These are phyloP conservation scores for Conger conger DNA, from an alignment of 2,113 vertebrate genomes.

Conservation along the genomic window DNA sequence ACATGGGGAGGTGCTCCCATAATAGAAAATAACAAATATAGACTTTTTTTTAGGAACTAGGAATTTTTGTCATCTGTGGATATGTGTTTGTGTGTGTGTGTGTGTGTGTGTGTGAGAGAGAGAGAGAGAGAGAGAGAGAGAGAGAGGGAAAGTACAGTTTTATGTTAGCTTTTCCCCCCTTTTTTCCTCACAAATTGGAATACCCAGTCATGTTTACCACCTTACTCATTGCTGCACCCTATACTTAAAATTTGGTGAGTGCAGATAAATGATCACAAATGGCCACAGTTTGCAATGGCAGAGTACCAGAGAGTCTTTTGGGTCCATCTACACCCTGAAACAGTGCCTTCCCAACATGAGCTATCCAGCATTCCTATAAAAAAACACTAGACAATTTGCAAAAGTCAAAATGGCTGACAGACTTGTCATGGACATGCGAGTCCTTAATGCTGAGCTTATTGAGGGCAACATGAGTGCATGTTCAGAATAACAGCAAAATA, in stretches of 20 bases:
- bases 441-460: not conserved
- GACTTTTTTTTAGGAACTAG: not conserved
- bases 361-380: not conserved
- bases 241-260: too few relatives aligned
- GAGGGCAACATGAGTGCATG: not conserved
- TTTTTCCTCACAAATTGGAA: too few relatives aligned
- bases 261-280: too few relatives aligned
- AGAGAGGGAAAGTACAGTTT: not conserved
- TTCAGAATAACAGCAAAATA: not conserved
- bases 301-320: too few relatives aligned
- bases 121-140: not conserved
- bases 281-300: too few relatives aligned
- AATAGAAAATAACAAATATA: conserved; percentile 3
- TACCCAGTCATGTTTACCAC: too few relatives aligned
- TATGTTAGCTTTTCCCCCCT: too few relatives aligned
- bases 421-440: too few relatives aligned
- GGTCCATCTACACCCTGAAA: too few relatives aligned
- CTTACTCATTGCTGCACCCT: too few relatives aligned
- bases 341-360: conserved; percentile 17
- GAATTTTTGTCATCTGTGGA: conserved; percentile 3
- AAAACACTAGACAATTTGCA: too few relatives aligned
- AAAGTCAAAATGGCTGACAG: too few relatives aligned
- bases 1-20: conserved; percentile 10
- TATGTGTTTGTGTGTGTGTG: conserved; percentile 25
- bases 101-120: conserved; percentile 29